Percentiles rank a stretch among this genome's conserved stretches.
Evolutionary conservation across 2,888 invertebrate species (phyloP).

Genomic region (Eupithecia dodoneata): DNA sequence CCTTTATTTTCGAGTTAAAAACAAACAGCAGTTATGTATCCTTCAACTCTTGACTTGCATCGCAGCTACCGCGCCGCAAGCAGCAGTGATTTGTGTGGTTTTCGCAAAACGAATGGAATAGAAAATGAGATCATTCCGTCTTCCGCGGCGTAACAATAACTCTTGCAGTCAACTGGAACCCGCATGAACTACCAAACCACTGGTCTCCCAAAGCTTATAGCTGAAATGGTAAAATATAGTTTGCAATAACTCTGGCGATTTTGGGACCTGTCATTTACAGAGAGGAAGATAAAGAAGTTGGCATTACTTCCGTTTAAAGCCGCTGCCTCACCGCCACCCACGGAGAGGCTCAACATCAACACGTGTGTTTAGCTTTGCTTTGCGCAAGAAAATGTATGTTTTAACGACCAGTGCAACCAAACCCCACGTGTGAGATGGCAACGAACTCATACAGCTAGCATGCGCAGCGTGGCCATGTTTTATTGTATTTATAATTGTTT

Average conservation of each 20-base stretch:
- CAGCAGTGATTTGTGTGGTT: conserved; percentile 67
- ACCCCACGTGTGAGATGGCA: too few species aligned
- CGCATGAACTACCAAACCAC: conserved; percentile 2
- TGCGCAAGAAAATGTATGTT: too few species aligned
- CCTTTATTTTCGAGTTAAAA: not conserved
- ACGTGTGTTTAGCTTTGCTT: too few species aligned
- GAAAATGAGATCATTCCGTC: conserved; percentile 71
- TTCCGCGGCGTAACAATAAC: conserved; percentile 53
- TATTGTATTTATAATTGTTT: too few species aligned
- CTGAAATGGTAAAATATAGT: not conserved
- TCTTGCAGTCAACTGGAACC: conserved; percentile 23
- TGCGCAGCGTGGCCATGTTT: too few species aligned
- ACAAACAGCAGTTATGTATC: too few species aligned
- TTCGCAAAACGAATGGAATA: conserved; percentile 69
- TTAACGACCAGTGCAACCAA: too few species aligned
- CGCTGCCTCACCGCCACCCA: too few species aligned
- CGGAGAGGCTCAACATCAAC: too few species aligned
- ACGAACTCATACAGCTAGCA: too few species aligned
- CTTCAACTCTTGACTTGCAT: conserved; percentile 34
- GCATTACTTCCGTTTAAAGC: not conserved
- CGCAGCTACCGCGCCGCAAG: conserved; percentile 15
- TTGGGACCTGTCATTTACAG: not conserved
- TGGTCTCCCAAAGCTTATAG: not conserved
- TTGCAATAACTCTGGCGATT: not conserved
- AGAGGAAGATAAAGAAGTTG: not conserved